phyloP scores from a whole-genome alignment of 2,113 vertebrate genomes.

The Panthera leo region DNA sequence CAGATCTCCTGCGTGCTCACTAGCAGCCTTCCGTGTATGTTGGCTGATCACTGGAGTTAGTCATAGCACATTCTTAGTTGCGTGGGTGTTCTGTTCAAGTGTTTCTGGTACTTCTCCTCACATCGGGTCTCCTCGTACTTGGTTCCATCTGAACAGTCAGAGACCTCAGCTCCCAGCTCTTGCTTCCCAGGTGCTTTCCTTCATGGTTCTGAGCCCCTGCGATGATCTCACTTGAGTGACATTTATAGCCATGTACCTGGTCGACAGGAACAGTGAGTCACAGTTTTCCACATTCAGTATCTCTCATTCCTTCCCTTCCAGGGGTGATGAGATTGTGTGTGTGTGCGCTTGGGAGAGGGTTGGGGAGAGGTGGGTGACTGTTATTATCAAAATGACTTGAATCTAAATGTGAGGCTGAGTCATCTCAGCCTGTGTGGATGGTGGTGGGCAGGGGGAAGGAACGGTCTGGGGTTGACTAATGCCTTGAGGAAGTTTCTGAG shows the following conservation, averaged over 20 bases:
- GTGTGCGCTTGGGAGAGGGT: neutral
- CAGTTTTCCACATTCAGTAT: neutral
- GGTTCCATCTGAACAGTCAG: neutral
- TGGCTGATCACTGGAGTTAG: neutral
- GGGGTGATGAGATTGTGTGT: neutral
- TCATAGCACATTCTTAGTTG: neutral
- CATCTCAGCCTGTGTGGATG: neutral
- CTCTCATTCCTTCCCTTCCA: neutral
- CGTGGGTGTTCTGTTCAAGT: neutral
- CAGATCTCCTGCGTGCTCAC: neutral
- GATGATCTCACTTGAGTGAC: neutral
- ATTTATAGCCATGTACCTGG: neutral
- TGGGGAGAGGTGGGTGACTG: neutral
- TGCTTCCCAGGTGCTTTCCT: neutral
- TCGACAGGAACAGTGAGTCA: conserved; percentile 5
- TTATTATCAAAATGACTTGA: neutral
- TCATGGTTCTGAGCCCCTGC: neutral
- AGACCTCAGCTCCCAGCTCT: accelerated
- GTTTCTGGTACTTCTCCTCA: neutral
- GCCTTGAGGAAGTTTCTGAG: neutral
- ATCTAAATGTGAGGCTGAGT: neutral
- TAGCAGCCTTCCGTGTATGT: accelerated
- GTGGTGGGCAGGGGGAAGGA: neutral
- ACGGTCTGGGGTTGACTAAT: neutral
- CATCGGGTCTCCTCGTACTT: neutral